These are phyloP conservation scores for Caenorhabditis sinica DNA, from an alignment of 2,888 invertebrate genomes.

Conservation along the genomic window DNA sequence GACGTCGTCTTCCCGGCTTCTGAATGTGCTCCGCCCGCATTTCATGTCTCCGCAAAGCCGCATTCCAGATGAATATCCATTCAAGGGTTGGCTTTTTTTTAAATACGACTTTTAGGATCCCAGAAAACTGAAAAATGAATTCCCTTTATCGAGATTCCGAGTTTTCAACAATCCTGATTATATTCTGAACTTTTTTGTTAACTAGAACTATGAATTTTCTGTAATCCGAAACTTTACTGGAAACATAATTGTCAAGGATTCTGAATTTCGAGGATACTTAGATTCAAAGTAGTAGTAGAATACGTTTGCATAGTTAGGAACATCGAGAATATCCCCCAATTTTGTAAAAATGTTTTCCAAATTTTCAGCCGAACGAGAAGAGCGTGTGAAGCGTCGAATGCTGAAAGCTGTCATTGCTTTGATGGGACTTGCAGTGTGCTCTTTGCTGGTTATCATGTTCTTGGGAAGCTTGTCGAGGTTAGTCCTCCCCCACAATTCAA, in stretches of 20 bases:
- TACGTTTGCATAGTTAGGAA: no score
- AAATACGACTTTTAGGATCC: no score
- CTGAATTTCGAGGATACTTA: no score
- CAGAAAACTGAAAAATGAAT: no score
- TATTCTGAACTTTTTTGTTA: no score
- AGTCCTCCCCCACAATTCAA: not conserved
- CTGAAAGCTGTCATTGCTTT: slow-evolving; percentile 53
- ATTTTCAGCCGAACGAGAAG: slow-evolving; percentile 43
- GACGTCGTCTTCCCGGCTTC: not conserved
- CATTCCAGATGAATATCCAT: slow-evolving; percentile 60
- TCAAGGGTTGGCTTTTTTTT: slow-evolving; percentile 14
- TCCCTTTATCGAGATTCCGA: no score
- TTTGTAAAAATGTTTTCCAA: not conserved
- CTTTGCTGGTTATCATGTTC: slow-evolving; percentile 61
- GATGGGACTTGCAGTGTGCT: slow-evolving; percentile 29
- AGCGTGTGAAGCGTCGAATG: slow-evolving; percentile 31
- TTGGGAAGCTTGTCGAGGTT: slow-evolving; percentile 55
- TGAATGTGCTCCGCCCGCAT: not conserved
- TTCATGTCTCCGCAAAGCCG: slow-evolving; percentile 37
- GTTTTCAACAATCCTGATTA: no score
- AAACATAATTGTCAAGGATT: no score
- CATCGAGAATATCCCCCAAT: no score
- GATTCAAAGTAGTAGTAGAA: no score
- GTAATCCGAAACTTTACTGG: no score
- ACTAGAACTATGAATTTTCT: no score